Evolutionary conservation across 1,140 invertebrate species (phyloP).

Genomic region (Drosophila lini): DNA sequence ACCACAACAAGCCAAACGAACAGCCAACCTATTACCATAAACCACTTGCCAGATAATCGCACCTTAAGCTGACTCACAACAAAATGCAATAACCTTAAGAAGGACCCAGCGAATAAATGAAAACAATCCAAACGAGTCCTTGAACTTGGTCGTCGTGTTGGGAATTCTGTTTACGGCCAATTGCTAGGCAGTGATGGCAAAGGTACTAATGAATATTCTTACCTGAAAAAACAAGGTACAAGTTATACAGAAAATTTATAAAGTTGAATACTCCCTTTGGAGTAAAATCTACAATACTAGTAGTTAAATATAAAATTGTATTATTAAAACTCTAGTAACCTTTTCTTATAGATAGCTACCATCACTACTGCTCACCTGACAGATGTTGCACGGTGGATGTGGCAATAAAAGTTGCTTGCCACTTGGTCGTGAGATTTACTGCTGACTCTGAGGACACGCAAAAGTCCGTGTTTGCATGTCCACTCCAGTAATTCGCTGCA

Average conservation of each 20-base stretch:
- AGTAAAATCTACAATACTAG: neutral
- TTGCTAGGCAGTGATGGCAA: conserved; percentile 19
- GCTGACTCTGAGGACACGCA: conserved; percentile 32
- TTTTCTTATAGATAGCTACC: neutral
- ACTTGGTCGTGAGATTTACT: conserved; percentile 35
- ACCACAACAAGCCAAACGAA: conserved; percentile 15
- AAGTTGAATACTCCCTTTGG: too few relatives aligned
- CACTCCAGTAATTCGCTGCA: conserved; percentile 35
- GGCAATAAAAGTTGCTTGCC: conserved; percentile 32
- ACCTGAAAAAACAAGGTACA: neutral
- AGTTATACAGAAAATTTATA: neutral
- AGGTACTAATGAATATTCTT: neutral
- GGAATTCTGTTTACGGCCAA: conserved; percentile 15
- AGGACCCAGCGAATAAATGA: conserved; percentile 20
- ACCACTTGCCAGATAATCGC: conserved; percentile 59
- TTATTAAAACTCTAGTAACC: too few relatives aligned
- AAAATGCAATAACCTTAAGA: conserved; percentile 25
- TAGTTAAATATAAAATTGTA: too few relatives aligned
- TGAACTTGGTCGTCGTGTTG: conserved; percentile 43
- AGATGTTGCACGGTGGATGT: conserved; percentile 24
- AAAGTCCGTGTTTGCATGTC: conserved; percentile 42
- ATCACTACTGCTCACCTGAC: conserved; percentile 5
- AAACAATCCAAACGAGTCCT: conserved; percentile 41
- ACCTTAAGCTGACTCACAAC: conserved; percentile 38
- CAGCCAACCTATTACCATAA: conserved; percentile 61